Evolutionary conservation across 2,113 vertebrate genomes (phyloP).

Genomic region (Montifringilla adamsi): DNA sequence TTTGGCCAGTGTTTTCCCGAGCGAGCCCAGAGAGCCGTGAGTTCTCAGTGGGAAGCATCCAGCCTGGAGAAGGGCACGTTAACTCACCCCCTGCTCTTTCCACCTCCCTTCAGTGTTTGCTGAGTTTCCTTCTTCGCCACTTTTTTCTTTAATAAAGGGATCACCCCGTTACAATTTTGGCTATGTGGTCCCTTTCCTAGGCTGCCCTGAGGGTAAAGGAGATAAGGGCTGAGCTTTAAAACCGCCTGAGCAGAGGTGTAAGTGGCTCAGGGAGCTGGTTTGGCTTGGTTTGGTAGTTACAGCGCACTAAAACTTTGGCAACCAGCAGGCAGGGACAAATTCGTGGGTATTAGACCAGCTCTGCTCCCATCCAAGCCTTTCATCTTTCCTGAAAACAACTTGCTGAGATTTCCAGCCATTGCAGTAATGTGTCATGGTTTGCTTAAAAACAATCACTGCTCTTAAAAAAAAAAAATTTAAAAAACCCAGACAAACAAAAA

Average conservation of each 20-base stretch:
- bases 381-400: slow-evolving; percentile 6
- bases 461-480: not conserved
- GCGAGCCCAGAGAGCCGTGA: not conserved
- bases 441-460: not conserved
- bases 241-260: not conserved
- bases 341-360: not conserved
- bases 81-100: not conserved
- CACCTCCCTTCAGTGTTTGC: not conserved
- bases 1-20: not conserved
- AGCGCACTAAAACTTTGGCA: slow-evolving; percentile 47
- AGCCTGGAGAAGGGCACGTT: not conserved
- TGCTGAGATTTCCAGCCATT: slow-evolving; percentile 2
- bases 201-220: slow-evolving; percentile 45
- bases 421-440: not conserved
- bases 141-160: not conserved
- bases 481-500: not conserved
- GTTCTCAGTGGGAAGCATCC: not conserved
- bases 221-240: slow-evolving; percentile 49
- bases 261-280: slow-evolving; percentile 26
- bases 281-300: slow-evolving; percentile 19
- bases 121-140: not conserved
- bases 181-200: not conserved
- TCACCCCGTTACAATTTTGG: not conserved
- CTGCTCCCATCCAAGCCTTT: not conserved
- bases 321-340: slow-evolving; percentile 12